A percentile compares a stretch with the other conserved stretches of the same genome.
Conservation (phyloP, 2,888 invertebrate species). For the Acanthosepion esculentum region DNA sequence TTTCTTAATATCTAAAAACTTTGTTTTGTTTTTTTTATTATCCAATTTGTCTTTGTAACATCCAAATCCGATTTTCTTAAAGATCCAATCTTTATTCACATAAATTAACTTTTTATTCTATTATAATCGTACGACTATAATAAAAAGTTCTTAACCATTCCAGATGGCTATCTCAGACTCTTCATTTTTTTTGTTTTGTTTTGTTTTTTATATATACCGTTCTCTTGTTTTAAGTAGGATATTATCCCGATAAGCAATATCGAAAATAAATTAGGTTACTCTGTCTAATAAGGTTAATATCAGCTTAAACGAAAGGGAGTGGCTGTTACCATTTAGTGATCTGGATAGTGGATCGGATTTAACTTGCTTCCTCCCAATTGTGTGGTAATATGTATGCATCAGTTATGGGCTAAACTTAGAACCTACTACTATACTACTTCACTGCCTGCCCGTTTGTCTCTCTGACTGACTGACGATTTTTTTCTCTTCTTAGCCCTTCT, state of each 20-base stretch:
- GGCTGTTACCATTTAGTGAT: slow-evolving; percentile 24
- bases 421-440: neutral
- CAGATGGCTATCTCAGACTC: neutral
- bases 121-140: neutral
- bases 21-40: neutral
- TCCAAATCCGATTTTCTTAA: neutral
- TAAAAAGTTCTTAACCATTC: neutral
- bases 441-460: neutral
- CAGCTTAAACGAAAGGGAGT: slow-evolving; percentile 40
- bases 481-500: neutral
- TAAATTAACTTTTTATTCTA: neutral
- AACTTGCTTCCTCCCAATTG: slow-evolving; percentile 25
- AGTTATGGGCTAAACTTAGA: slow-evolving; percentile 36
- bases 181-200: no score
- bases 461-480: neutral
- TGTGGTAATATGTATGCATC: neutral
- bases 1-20: neutral
- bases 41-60: no score
- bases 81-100: neutral
- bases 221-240: neutral
- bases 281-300: slow-evolving; percentile 44
- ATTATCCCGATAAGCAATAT: neutral
- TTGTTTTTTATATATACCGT: no score
- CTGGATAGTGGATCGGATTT: slow-evolving; percentile 35
- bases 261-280: neutral